These are phyloP conservation scores for Homarus americanus DNA, from an alignment of 1,140 invertebrate genomes.

Conservation along the genomic window DNA sequence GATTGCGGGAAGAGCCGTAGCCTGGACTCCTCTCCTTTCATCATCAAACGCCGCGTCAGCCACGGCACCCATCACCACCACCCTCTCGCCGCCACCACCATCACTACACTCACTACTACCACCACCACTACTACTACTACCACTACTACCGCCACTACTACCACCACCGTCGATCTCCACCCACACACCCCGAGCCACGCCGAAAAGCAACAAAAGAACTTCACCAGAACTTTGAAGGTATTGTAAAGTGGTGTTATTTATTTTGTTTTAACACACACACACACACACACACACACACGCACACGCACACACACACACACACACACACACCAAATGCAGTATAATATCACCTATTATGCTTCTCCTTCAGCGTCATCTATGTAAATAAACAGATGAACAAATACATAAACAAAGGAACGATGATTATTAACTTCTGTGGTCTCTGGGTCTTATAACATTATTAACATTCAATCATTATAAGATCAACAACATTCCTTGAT, in stretches of 20 bases:
- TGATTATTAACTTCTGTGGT: too few species aligned
- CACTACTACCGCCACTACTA: conserved; percentile 22
- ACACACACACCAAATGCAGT: too few species aligned
- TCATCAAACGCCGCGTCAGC: conserved; percentile 25
- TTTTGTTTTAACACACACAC: background rate
- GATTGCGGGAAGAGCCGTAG: conserved; percentile 62
- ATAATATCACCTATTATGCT: too few species aligned
- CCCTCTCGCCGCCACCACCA: background rate
- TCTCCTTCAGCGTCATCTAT: too few species aligned
- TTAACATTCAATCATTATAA: too few species aligned
- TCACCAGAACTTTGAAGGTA: conserved; percentile 58
- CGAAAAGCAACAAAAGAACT: conserved; percentile 51
- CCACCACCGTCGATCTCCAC: conserved; percentile 26
- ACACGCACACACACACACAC: background rate
- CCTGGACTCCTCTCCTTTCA: conserved; percentile 56
- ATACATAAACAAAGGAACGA: too few species aligned
- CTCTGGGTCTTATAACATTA: too few species aligned
- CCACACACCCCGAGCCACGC: background rate
- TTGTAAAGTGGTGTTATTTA: background rate
- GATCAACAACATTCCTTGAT: too few species aligned
- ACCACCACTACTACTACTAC: conserved; percentile 25
- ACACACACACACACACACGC: background rate
- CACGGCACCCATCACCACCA: conserved; percentile 6
- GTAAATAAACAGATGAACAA: too few species aligned
- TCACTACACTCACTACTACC: conserved; percentile 23